These are phyloP conservation scores for Procapra przewalskii DNA, from an alignment of 2,113 vertebrate genomes.

Conservation along the genomic window DNA sequence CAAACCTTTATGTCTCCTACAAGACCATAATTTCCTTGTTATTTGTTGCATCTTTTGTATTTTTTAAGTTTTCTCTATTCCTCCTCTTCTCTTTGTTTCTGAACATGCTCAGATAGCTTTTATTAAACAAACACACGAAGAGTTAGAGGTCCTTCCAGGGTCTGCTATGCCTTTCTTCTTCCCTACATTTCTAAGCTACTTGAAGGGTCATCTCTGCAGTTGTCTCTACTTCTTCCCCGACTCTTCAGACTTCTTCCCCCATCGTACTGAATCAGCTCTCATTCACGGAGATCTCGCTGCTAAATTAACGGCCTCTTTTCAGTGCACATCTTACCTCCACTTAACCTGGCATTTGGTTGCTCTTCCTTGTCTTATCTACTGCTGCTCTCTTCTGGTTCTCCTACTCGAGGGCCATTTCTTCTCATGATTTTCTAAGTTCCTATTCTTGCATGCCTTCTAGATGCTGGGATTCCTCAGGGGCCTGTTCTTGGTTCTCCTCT, in stretches of 20 bases:
- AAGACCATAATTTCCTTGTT: background rate
- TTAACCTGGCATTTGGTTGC: background rate
- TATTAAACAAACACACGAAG: background rate
- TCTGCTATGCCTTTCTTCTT: background rate
- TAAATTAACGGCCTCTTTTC: background rate
- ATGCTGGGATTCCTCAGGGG: background rate
- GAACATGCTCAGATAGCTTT: background rate
- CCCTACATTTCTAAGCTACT: background rate
- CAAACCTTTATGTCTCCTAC: background rate
- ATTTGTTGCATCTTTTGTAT: background rate
- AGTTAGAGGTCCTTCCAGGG: background rate
- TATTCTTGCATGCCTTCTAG: background rate
- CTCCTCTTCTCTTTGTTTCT: background rate
- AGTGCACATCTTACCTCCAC: background rate
- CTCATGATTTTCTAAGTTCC: background rate
- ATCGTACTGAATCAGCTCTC: background rate
- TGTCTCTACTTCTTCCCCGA: background rate
- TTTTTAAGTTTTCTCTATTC: background rate
- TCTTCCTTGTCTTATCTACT: background rate
- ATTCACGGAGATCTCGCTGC: background rate
- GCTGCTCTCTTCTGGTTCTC: background rate
- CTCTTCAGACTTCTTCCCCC: background rate
- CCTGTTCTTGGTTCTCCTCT: background rate
- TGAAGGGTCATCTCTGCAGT: background rate
- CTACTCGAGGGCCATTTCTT: background rate